A percentile compares a stretch with the other conserved stretches of the same genome.
These are phyloP conservation scores for Calliphora vomitoria DNA, from an alignment of 2,888 invertebrate genomes.

Conservation along the genomic window DNA sequence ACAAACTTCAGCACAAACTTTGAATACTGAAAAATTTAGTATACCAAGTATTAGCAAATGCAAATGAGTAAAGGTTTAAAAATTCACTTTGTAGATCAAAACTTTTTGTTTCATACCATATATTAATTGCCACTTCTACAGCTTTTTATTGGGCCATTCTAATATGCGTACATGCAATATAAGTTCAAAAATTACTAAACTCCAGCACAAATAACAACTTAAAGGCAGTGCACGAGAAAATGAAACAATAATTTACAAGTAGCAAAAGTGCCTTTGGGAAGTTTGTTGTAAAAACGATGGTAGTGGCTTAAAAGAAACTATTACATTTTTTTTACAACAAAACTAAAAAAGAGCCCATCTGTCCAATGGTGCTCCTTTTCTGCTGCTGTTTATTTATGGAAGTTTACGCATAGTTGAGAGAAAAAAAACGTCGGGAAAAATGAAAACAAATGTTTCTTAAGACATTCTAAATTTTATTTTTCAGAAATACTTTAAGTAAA, in stretches of 20 bases:
- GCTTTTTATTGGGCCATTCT: no score
- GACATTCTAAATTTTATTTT: constrained; percentile 15
- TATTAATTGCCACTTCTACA: no score
- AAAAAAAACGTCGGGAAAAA: neutral
- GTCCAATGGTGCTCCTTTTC: constrained; percentile 21
- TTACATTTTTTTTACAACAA: constrained; percentile 1
- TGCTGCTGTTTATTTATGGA: neutral
- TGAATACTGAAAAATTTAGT: no score
- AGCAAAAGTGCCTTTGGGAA: constrained; percentile 25
- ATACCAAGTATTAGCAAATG: no score
- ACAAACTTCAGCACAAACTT: no score
- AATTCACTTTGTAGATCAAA: no score
- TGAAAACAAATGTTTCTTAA: constrained; percentile 12
- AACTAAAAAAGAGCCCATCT: constrained; percentile 12
- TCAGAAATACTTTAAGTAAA: constrained; percentile 46
- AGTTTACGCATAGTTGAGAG: neutral
- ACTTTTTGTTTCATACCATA: no score
- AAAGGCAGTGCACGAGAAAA: neutral
- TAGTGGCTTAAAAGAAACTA: constrained; percentile 30
- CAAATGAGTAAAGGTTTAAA: no score
- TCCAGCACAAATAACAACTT: neutral
- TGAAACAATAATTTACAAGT: constrained; percentile 30
- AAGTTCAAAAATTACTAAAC: neutral
- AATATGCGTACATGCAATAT: neutral
- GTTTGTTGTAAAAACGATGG: constrained; percentile 22